Evolutionary conservation across 1,140 invertebrate species (phyloP).

Genomic region (Temnothorax longispinosus): DNA sequence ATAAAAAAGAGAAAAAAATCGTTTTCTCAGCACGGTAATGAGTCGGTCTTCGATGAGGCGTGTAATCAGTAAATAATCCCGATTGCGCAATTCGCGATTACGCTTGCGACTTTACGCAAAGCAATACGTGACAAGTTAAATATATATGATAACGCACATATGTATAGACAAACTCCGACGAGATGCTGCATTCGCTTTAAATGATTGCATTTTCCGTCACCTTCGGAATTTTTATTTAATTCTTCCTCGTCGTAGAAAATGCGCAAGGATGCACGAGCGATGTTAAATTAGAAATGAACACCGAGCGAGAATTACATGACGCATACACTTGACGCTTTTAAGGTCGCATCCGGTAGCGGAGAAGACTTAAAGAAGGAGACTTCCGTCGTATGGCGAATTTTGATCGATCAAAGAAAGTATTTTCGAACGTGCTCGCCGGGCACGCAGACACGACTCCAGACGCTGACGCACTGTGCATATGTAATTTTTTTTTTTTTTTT

Average conservation of each 20-base stretch:
- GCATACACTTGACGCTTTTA: not conserved
- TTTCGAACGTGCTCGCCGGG: constrained; percentile 36
- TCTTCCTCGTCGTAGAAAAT: not conserved
- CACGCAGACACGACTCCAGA: constrained; percentile 46
- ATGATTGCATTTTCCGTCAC: not conserved
- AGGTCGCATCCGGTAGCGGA: constrained; percentile 12
- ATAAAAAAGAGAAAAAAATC: not conserved
- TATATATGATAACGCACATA: not conserved
- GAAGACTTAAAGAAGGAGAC: not conserved
- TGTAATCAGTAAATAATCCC: constrained; percentile 28
- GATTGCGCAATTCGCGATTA: constrained; percentile 30
- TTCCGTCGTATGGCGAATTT: constrained; percentile 54
- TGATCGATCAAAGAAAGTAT: constrained; percentile 61
- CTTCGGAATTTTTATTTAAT: constrained; percentile 10
- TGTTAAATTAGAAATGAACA: constrained; percentile 18
- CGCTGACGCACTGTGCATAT: constrained; percentile 64
- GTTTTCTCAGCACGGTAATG: not conserved
- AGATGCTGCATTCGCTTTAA: not conserved
- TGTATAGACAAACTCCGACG: not conserved
- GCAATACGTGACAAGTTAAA: not conserved
- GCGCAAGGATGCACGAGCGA: not conserved
- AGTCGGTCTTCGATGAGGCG: not conserved
- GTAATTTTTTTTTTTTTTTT: constrained; percentile 40
- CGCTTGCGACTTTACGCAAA: not conserved
- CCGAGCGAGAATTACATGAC: constrained; percentile 1